Percentiles rank a stretch among this genome's conserved stretches.
Conservation (phyloP, 2,113 vertebrate species). For the Chionis minor region DNA sequence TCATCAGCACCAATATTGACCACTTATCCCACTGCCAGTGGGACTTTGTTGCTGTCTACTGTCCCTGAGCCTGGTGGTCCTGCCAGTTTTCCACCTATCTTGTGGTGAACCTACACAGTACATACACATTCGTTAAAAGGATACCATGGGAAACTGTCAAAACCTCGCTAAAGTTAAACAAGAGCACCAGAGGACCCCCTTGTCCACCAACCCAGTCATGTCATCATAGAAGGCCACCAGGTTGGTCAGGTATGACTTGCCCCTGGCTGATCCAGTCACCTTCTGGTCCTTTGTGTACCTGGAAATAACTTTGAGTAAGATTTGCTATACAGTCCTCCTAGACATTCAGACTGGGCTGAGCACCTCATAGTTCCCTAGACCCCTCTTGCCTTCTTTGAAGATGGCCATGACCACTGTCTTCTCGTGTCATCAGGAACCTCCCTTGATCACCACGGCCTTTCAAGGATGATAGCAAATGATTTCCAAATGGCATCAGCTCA, state of each 20-base stretch:
- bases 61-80: background rate
- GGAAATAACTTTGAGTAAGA: background rate
- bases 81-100: background rate
- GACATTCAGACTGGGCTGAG: background rate
- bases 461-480: background rate
- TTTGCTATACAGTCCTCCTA: background rate
- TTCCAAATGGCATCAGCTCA: background rate
- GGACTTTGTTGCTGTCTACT: background rate
- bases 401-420: background rate
- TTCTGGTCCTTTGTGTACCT: background rate
- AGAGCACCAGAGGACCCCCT: no score
- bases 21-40: background rate
- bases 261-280: background rate
- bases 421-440: background rate
- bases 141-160: no score
- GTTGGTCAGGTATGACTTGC: background rate
- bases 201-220: background rate
- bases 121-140: no score
- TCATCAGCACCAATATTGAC: background rate
- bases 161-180: no score
- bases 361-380: background rate
- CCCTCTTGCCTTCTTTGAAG: background rate
- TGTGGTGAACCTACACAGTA: background rate
- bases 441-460: background rate
- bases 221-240: background rate